Evolutionary conservation across 1,140 invertebrate genomes (phyloP).

Genomic region (Leptinotarsa defecta): DNA sequence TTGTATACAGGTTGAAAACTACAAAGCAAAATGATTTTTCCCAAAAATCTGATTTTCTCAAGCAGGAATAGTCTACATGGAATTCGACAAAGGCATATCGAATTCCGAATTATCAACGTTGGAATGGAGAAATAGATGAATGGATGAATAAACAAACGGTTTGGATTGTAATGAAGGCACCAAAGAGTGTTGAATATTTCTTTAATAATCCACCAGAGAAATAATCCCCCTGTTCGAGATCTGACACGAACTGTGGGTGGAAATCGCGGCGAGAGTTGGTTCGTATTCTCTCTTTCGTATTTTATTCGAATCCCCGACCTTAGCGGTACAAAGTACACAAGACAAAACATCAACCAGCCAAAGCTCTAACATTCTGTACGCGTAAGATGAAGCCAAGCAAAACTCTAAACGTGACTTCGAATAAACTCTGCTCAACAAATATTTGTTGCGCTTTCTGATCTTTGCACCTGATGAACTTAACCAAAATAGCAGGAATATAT

Average conservation of each 20-base stretch:
- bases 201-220: not conserved
- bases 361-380: constrained; percentile 43
- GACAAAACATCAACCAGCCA: constrained; percentile 15
- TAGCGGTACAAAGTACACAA: constrained; percentile 26
- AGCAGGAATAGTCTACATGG: no score
- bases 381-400: constrained; percentile 52
- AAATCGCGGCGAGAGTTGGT: not conserved
- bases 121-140: no score
- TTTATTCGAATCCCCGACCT: constrained; percentile 4
- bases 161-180: not conserved
- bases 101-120: no score
- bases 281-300: not conserved
- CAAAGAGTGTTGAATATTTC: not conserved
- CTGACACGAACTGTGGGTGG: constrained; percentile 3
- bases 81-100: no score
- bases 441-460: constrained; percentile 51
- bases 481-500: constrained; percentile 10
- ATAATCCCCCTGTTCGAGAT: constrained; percentile 1
- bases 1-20: no score
- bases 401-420: constrained; percentile 52
- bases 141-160: no score
- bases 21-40: no score
- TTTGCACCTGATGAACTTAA: constrained; percentile 42
- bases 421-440: constrained; percentile 51
- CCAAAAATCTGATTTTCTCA: no score